Evolutionary conservation across 2,113 vertebrate species (phyloP), one percentile per base, ranked within the genome.

Genomic region (Lasiurus borealis): DNA sequence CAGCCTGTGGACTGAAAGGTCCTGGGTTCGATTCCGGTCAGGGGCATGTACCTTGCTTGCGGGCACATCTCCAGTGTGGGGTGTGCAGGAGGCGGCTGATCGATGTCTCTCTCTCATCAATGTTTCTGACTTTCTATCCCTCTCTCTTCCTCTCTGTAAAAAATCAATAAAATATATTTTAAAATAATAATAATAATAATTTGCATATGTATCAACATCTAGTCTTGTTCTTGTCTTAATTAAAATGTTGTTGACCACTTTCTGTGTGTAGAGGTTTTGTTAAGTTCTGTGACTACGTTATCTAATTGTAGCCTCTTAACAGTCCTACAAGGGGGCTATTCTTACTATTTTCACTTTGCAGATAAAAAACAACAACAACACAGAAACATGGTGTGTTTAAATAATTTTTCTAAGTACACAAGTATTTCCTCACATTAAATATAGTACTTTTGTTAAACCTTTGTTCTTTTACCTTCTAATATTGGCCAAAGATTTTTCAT

Each of bases 401-500:
- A 13, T 34, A 54, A 92, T 59, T 36, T 86, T 29, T 81, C 31
- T 4, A 13, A 44, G 14, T 77, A 82, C 44, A 76, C 9, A 87
- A 48, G 64, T 21, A 76, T 82, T 69, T 87, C 36, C 23, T 8
- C 23, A 77, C 34, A 77, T 52, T 77, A 59, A 96, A 92, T 40
- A 12, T 15, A 87, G 76, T 66, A 95, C 50, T 77, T 90, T 75
- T 81, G 50, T 89, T 76, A 34, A 88, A 15, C 54, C 76, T 85
- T 92, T 95, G 2, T 50, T 84, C 44, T 44, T 85, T 89, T 88
- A 52, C 66, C 27, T 59, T 95, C 31, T 46, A 92, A 84, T 66
- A 59, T 27, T 95, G 11, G 7, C 59, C 64, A 50, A 93, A 52
- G 27, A 72, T 23, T 95, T 29, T 54, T 87, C 82, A 87, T 31